Conservation (phyloP, 2,888 invertebrate species). For the Tolmerus cingulatus region DNA sequence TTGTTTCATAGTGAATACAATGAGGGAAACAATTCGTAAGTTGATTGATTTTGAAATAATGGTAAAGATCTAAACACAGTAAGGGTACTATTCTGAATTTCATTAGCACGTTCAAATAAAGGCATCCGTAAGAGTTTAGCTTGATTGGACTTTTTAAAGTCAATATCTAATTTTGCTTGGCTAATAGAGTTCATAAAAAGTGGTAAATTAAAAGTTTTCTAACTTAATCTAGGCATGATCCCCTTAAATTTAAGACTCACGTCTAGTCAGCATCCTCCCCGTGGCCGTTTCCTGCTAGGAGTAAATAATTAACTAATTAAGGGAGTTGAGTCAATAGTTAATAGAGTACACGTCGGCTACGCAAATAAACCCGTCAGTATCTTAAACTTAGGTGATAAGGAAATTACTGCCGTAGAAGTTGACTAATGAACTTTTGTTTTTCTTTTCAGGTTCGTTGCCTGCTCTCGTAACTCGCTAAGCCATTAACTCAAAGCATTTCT, state of each 20-base stretch:
- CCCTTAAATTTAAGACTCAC: neutral
- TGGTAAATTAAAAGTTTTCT: neutral
- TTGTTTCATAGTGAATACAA: no score
- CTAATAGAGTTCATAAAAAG: neutral
- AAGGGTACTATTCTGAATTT: no score
- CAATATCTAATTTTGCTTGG: no score
- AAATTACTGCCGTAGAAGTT: neutral
- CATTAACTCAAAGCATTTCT: constrained; percentile 30
- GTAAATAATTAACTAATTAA: neutral
- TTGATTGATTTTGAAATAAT: no score
- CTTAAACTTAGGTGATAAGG: neutral
- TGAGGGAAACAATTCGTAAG: no score
- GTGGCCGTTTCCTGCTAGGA: neutral
- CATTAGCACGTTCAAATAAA: no score
- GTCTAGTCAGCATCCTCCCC: neutral
- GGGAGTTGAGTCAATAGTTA: neutral
- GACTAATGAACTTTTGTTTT: neutral
- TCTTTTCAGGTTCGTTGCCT: constrained; percentile 47
- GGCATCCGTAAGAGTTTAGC: no score
- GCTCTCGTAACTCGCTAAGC: constrained; percentile 37
- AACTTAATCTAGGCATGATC: no score
- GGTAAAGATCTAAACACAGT: no score
- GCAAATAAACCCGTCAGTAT: neutral
- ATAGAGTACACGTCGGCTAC: neutral
- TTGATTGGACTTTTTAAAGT: no score